Base-by-base conservation (phyloP, 2,888 invertebrate genomes). In the Patella caerulea region DNA sequence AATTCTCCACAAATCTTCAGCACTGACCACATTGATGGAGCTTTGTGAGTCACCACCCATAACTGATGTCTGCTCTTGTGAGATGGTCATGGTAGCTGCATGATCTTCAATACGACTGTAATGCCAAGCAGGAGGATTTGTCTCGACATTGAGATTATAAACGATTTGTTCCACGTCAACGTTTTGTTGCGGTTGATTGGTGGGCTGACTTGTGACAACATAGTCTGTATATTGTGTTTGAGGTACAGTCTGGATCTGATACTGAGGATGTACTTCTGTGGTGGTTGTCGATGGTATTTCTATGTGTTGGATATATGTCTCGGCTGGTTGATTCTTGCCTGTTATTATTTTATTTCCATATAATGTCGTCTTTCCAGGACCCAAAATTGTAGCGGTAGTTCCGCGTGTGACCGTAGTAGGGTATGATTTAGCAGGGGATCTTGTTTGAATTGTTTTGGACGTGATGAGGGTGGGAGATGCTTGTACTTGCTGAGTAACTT, bases 1-100 rank as follows among this genome's bases (percentile, higher is more conserved):
- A 24, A 65, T 65, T 24, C 65, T 65, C 65, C 65, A 65, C 24
- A 65, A 65, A 24, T 65, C 65, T 65, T 65, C 65, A 15, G 65
- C 65, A 14, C 65, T 65, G 17, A 65, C 65, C 7, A 65, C 65
- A 14, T 65, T 65, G 24, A 65, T 65, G 19, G 65, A 65, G 14
- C 65, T 65, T 24, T 65, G 65, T 24, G 65, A 11, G 14, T 65
- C 65, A 4, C 12, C 14, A 15, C 14, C 24, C 19, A 24, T 24
- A 65, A 65, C 65, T 0, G 65, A 11, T 0, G 65, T 65, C 65
- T 65, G 65, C 24, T 65, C 65, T 15, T 65, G 65, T 12, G 65
- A 65, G 14, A 65, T 65, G 0, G 65, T 65, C 65, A 65, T 24
- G 19, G 65, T 65, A 24, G 65, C 65, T 4, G 65, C 65, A 24